phyloP scores from a whole-genome alignment of 53 echinoderm and acorn worm species.

The Temnopleurus reevesii region DNA sequence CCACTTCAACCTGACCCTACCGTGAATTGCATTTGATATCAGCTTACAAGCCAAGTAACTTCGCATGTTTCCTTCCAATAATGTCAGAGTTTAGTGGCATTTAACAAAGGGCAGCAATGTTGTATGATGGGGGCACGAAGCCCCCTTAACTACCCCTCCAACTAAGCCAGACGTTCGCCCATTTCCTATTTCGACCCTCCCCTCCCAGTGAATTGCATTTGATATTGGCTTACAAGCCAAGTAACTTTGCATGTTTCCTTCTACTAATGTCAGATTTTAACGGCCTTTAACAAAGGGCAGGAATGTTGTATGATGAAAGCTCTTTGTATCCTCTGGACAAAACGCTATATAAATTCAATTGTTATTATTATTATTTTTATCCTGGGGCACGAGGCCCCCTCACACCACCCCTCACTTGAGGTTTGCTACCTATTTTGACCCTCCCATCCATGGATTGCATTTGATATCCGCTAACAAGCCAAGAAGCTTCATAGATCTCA shows the following conservation, averaged over 20 bases:
- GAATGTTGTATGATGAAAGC: no score
- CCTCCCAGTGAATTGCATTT: not conserved
- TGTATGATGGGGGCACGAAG: no score
- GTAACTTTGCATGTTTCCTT: not conserved
- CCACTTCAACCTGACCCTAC: conserved; percentile 3
- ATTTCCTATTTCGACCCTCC: not conserved
- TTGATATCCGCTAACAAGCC: not conserved
- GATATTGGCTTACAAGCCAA: not conserved
- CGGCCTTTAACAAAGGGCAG: not conserved
- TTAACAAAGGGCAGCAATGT: not conserved
- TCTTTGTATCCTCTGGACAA: no score
- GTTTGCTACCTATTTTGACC: conserved; percentile 5
- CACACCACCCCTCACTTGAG: no score
- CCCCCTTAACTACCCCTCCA: no score
- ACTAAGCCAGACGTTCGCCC: no score
- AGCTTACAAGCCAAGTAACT: not conserved
- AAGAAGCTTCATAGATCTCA: not conserved
- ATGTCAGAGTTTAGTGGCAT: not conserved
- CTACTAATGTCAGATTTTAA: not conserved
- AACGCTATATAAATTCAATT: no score
- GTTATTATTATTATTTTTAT: no score
- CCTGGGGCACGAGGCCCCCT: no score
- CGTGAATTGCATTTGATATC: not conserved
- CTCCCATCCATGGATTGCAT: not conserved
- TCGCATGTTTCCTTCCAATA: not conserved